Evolutionary conservation across 2,888 invertebrate genomes (phyloP).

Genomic region (Thereva nobilitata): DNA sequence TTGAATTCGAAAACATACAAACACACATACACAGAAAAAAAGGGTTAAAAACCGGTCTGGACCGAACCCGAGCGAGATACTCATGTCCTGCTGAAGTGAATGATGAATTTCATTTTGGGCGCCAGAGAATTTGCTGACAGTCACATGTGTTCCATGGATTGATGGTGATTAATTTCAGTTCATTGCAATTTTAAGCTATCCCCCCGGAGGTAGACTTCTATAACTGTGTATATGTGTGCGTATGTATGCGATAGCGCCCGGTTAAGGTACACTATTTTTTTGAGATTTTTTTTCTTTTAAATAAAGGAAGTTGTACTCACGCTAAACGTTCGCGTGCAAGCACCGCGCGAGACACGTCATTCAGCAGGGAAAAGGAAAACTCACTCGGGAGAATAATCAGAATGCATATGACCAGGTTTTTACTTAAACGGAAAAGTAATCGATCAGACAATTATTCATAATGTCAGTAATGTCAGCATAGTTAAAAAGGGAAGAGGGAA

Average conservation of each 20-base stretch:
- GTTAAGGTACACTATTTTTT: neutral
- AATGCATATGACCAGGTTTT: constrained; percentile 16
- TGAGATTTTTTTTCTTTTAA: neutral
- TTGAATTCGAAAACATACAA: constrained; percentile 19
- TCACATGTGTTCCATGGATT: constrained; percentile 38
- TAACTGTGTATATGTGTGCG: no score
- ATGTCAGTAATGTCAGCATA: constrained; percentile 19
- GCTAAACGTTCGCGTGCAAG: constrained; percentile 15
- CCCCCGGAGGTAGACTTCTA: no score
- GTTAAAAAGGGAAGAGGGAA: constrained; percentile 6
- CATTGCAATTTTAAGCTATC: constrained; percentile 21
- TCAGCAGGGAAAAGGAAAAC: neutral
- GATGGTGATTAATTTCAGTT: constrained; percentile 40
- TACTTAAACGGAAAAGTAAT: constrained; percentile 23
- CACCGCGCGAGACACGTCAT: constrained; percentile 1
- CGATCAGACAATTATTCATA: constrained; percentile 34
- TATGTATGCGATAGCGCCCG: no score
- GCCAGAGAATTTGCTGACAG: constrained; percentile 41
- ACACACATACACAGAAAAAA: neutral
- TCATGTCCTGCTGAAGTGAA: constrained; percentile 38
- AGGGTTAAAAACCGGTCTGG: constrained; percentile 12
- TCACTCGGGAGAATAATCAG: neutral
- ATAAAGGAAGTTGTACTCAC: constrained; percentile 17
- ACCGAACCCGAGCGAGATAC: constrained; percentile 34
- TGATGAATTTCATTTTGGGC: constrained; percentile 39